Base-by-base conservation (phyloP, 1,140 invertebrate species). In the Pemphigus obesinymphae region DNA sequence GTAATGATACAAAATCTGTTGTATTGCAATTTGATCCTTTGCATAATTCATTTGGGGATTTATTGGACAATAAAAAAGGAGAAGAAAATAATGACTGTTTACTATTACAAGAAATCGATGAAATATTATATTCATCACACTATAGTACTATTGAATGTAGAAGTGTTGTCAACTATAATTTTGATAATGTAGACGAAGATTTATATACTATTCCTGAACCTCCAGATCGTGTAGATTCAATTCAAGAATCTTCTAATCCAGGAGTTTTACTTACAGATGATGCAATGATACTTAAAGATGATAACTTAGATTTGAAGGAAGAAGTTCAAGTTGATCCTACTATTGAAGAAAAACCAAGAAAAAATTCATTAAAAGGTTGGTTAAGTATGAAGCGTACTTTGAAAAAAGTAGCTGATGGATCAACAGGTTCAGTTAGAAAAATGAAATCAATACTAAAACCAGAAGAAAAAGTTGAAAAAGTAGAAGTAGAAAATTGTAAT, bases 401-500 rank as follows among this genome's bases (percentile, higher is more conserved):
- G 84, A 86, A 87, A 83, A 86, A 87, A 40, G 86, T 87, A n/a
- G 84, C 83, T 34, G 85, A 85, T 11, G 82, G 82, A 82, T 87
- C 87, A 3, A 85, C 88, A 6, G 83, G 88, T 5, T 83, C 88
- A n/a, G 87, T 88, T 2, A 87, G 82, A n/a, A 72, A 83, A 87
- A 82, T 73, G 86, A 34, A 87, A 43, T 61, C 48, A 83, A n/a
- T 85, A 87, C 53, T 48, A 86, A 13, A 83, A 85, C 0, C 86
- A 82, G 0, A 83, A 23, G 50, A 82, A 34, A 61, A 37, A 40
- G 34, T 23, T 31, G 31, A 48, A 72, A 83, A 37, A 43, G 29
- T 82, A 40, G 45, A 13, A 53, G 11, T 29, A 20, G 83, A 26
- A 70, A 45, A 82, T 37, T 58, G 45, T n/a, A 82, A 5, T 75